These are phyloP conservation scores for Montipora sp. DNA, from an alignment of 64 coral and sea anemone species.

Conservation along the genomic window DNA sequence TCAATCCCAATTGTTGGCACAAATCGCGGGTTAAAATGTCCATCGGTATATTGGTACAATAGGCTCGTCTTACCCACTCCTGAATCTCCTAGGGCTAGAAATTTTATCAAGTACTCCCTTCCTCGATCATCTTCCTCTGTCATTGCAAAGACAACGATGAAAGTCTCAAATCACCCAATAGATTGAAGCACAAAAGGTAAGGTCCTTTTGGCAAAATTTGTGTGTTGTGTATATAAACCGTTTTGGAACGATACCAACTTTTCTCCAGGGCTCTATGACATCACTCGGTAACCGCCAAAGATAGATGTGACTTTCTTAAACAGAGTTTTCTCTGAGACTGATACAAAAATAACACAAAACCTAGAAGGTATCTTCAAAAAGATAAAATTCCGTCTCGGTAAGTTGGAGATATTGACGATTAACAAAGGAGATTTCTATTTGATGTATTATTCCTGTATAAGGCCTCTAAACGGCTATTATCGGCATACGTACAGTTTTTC, in stretches of 20 bases:
- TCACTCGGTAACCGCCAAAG: conserved; percentile 24
- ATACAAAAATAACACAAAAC: no score
- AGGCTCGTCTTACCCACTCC: conserved; percentile 94
- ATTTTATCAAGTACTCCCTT: conserved; percentile 86
- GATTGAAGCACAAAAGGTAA: background rate
- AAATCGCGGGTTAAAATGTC: conserved; percentile 85
- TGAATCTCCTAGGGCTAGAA: conserved; percentile 89
- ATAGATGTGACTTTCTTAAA: conserved; percentile 24
- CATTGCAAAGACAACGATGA: background rate
- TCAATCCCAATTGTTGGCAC: conserved; percentile 95
- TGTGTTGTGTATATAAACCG: background rate
- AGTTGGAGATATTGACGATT: no score
- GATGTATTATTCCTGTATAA: no score
- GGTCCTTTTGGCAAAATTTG: background rate
- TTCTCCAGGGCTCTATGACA: background rate
- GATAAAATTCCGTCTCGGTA: no score
- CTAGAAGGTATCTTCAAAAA: no score
- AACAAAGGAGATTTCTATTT: no score
- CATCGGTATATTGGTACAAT: conserved; percentile 86
- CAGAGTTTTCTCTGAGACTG: background rate
- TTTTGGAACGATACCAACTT: background rate
- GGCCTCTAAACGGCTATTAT: no score
- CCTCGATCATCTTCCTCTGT: conserved; percentile 57
- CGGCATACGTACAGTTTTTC: no score
- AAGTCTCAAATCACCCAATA: conserved; percentile 1